Evolutionary conservation across 2,888 invertebrate genomes (phyloP).

Genomic region (Linyphia triangularis): DNA sequence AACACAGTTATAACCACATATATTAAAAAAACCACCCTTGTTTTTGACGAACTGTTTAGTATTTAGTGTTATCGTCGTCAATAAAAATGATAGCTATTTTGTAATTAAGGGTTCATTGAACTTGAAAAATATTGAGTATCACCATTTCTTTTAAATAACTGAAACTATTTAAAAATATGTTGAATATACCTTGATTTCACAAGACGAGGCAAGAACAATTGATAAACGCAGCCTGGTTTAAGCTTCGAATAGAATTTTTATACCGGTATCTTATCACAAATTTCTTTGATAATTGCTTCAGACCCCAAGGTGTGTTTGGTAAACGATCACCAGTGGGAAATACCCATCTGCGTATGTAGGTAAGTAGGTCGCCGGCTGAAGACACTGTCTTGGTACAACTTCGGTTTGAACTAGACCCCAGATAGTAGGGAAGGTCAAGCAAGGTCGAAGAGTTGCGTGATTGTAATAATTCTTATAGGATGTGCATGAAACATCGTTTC

Average conservation of each 20-base stretch:
- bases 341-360: slow-evolving; percentile 24
- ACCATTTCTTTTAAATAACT: neutral
- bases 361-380: slow-evolving; percentile 23
- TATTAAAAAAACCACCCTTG: too few relatives aligned
- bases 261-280: slow-evolving; percentile 5
- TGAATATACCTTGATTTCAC: neutral
- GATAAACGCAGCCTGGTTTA: neutral
- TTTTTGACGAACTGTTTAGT: too few relatives aligned
- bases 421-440: slow-evolving; percentile 47
- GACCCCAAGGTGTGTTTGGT: neutral
- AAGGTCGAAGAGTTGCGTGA: slow-evolving; percentile 43
- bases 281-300: slow-evolving; percentile 34
- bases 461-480: slow-evolving; percentile 13
- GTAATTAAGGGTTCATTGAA: too few relatives aligned
- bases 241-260: slow-evolving; percentile 2
- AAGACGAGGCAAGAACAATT: too few relatives aligned
- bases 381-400: slow-evolving; percentile 2
- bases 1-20: too few relatives aligned
- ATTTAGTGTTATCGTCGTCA: too few relatives aligned
- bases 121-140: neutral
- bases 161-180: neutral
- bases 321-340: slow-evolving; percentile 10
- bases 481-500: neutral
- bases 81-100: too few relatives aligned
- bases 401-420: slow-evolving; percentile 55